These are phyloP conservation scores for Tiphia femorata DNA, from an alignment of 2,888 invertebrate species.

Conservation along the genomic window DNA sequence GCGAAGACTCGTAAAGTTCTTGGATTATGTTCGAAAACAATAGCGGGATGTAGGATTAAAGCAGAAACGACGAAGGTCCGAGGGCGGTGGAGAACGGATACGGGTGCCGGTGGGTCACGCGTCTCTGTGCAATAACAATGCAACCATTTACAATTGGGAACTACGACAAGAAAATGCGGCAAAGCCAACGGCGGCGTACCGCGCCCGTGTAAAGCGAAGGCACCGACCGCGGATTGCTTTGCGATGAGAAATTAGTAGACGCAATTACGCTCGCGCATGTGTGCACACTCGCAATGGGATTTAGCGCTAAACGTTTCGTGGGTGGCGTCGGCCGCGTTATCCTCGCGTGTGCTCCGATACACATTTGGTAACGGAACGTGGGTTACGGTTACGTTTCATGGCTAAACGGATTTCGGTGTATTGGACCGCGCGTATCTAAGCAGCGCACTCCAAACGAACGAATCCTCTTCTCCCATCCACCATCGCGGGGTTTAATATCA, in stretches of 20 bases:
- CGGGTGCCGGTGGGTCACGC: too few relatives aligned
- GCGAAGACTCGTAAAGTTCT: too few relatives aligned
- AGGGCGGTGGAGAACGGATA: too few relatives aligned
- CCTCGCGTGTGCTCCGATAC: constrained; percentile 15
- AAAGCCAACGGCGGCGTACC: too few relatives aligned
- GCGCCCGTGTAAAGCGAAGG: constrained; percentile 6
- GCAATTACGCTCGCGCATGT: constrained; percentile 5
- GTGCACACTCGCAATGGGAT: constrained; percentile 22
- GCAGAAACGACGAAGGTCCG: too few relatives aligned
- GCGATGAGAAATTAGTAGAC: constrained; percentile 1
- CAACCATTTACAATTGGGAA: too few relatives aligned
- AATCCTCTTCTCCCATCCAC: constrained; percentile 2
- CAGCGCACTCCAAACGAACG: constrained; percentile 9
- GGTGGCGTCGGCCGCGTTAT: constrained; percentile 15
- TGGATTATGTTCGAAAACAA: too few relatives aligned
- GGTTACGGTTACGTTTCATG: constrained; percentile 21
- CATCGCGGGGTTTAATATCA: constrained; percentile 6
- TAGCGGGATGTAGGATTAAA: too few relatives aligned
- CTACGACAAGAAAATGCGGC: neutral
- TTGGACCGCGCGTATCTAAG: constrained; percentile 20
- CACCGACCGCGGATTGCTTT: constrained; percentile 1
- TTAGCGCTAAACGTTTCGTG: constrained; percentile 29
- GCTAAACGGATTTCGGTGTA: constrained; percentile 21
- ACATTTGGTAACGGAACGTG: constrained; percentile 15
- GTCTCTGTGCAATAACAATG: too few relatives aligned